Evolutionary conservation across 2,113 vertebrate genomes (phyloP), one percentile per base, ranked within the genome.

Genomic region (Oxyura jamaicensis): DNA sequence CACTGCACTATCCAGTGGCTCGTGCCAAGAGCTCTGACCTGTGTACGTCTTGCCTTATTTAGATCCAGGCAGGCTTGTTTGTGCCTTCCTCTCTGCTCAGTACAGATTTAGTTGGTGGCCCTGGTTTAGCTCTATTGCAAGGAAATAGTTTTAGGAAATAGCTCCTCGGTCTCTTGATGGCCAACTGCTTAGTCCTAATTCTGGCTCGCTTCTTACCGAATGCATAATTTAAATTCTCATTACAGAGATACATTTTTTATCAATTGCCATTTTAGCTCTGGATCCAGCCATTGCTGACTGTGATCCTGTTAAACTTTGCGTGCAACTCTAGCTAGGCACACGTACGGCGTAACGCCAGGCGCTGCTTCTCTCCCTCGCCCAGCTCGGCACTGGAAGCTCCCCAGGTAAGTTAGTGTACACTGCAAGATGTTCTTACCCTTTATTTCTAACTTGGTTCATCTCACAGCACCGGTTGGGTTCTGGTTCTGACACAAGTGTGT

Each of bases 231-330:
- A 75, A 92, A 82, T 60, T 78, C 48, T 86, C 33, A 6, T 84
- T 36, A 74, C 46, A 58, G 74, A 72, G 89, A 63, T 67, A 26
- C 21, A 21, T 82, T 82, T 89, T 91, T 88, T 35, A 86, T 75
- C 44, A 75, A 39, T 86, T 68, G 26, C 42, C 20, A 15, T 75
- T 81, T 88, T 35, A 83, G 23, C 53, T 31, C n/a, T 77, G 58
- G 28, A 71, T 74, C 67, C 44, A 56, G 52, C 10, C 83, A 46
- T 39, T 3, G 1, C 22, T 39, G 62, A 35, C 0, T 21, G 46
- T 14, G 46, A 82, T 86, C 78, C 75, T 76, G 52, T 72, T 76
- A 52, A 76, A 71, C 31, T 67, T 66, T 55, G 36, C 66, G 59
- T 81, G 29, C 28, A 48, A 4, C 7, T 62, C 77, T 69, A 0